Evolutionary conservation across 2,797 vertebrate genomes (phyloP), one percentile per base, ranked within the genome.

Genomic region (Acanthiza pusilla): DNA sequence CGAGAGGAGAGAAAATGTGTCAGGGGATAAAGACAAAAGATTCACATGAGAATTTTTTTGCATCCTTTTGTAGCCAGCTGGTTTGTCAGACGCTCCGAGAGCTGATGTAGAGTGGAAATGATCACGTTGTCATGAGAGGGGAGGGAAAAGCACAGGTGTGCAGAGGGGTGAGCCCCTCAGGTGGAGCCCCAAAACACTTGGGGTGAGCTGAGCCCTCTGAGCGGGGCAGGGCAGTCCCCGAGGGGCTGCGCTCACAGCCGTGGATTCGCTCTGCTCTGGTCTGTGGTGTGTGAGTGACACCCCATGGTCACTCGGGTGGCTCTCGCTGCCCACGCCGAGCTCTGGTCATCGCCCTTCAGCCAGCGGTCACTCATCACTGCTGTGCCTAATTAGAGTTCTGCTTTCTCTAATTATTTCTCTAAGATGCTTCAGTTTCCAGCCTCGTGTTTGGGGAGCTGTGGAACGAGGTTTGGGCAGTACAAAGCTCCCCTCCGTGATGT

Each of bases 251-350:
- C 63, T 70, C 48, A 3, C 62, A 9, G 57, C 71, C 45, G 0
- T 1, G 45, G 58, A 1, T 8, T 25, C 16, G 43, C 2, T 45
- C 48, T 50, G 1, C 55, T 23, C 29, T 1, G 60, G 9, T 82
- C 14, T 18, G 85, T 20, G 27, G 84, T 19, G 78, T 80, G 94
- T 45, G 67, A 81, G 90, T 96, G 95, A 96, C 94, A 94, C 93
- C 96, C 88, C 43, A 79, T 62, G 94, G 94, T 63, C 27, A 9
- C 26, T 42, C 13, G 0, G 22, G 19, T 3, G 0, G 60, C 82
- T 63, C 88, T 61, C 1, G 0, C 60, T 43, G 65, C 71, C 67
- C 4, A 10, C 0, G 2, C 29, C 1, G 0, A 27, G 57, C 71
- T 76, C 53, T 10, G 26, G 2, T 3, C 36, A 2, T 8, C 1